These are phyloP conservation scores for Sebastes melanostomus DNA, from an alignment of 2,797 vertebrate genomes.

Conservation along the genomic window DNA sequence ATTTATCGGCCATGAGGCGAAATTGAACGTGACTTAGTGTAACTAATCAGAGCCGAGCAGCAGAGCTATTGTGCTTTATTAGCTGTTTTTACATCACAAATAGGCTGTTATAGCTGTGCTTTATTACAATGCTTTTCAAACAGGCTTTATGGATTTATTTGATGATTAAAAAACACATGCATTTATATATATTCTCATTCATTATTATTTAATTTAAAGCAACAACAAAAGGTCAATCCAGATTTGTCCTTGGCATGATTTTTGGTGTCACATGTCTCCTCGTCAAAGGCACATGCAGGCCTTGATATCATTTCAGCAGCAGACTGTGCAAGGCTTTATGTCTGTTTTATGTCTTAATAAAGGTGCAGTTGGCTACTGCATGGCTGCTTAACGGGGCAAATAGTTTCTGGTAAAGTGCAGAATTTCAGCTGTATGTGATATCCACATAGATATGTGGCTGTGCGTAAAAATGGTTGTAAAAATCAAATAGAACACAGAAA, in stretches of 20 bases:
- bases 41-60: slow-evolving; percentile 45
- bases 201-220: not conserved
- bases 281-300: slow-evolving; percentile 20
- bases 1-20: slow-evolving; percentile 17
- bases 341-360: slow-evolving; percentile 52
- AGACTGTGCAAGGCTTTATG: not conserved
- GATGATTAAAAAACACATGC: not conserved
- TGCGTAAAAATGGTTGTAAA: slow-evolving; percentile 28
- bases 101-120: not conserved
- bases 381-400: slow-evolving; percentile 17
- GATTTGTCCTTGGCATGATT: slow-evolving; percentile 13
- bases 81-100: not conserved
- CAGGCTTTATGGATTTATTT: not conserved
- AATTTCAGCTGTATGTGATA: not conserved
- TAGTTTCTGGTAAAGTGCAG: slow-evolving; percentile 21
- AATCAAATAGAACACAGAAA: not conserved
- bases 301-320: slow-evolving; percentile 32
- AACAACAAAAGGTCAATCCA: not conserved
- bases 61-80: not conserved
- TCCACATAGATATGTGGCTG: not conserved
- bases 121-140: not conserved
- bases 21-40: slow-evolving; percentile 37
- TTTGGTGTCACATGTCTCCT: slow-evolving; percentile 18
- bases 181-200: not conserved
- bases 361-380: slow-evolving; percentile 20